Conservation (phyloP, 2,888 invertebrate genomes). For the Clitarchus hookeri region DNA sequence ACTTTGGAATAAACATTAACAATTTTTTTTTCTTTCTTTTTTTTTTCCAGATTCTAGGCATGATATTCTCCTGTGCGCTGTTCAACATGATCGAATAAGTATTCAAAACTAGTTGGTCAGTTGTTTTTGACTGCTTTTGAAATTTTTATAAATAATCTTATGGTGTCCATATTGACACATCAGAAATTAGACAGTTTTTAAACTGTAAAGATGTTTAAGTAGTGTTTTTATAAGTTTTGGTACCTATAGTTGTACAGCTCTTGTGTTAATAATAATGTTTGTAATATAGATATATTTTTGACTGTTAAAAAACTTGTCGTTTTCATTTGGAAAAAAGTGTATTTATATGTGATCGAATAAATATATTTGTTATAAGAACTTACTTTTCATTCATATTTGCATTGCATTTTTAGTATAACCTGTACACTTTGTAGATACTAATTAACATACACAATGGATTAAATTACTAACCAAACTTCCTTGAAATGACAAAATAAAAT, state of each 20-base stretch:
- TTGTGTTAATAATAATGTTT: not conserved
- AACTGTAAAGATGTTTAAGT: not conserved
- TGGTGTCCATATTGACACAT: not conserved
- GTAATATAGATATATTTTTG: not conserved
- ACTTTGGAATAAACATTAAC: too few species aligned
- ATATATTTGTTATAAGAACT: too few species aligned
- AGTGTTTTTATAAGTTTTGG: not conserved
- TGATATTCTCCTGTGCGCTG: slow-evolving; percentile 81
- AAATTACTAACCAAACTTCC: too few species aligned
- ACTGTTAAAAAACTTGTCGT: not conserved
- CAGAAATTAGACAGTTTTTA: not conserved
- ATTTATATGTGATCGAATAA: too few species aligned
- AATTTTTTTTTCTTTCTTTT: slow-evolving; percentile 44
- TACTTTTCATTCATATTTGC: too few species aligned
- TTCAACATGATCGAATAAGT: slow-evolving; percentile 77
- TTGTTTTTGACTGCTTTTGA: not conserved
- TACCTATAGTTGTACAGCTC: not conserved
- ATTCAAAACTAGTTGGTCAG: not conserved
- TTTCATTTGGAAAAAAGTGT: not conserved
- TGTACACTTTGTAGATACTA: too few species aligned
- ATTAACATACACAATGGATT: too few species aligned
- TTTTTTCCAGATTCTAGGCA: slow-evolving; percentile 76
- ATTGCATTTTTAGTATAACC: too few species aligned
- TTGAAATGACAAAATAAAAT: too few species aligned
- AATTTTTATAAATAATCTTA: not conserved